Conservation (phyloP, 2,113 vertebrate genomes). For the Mungos mungo region DNA sequence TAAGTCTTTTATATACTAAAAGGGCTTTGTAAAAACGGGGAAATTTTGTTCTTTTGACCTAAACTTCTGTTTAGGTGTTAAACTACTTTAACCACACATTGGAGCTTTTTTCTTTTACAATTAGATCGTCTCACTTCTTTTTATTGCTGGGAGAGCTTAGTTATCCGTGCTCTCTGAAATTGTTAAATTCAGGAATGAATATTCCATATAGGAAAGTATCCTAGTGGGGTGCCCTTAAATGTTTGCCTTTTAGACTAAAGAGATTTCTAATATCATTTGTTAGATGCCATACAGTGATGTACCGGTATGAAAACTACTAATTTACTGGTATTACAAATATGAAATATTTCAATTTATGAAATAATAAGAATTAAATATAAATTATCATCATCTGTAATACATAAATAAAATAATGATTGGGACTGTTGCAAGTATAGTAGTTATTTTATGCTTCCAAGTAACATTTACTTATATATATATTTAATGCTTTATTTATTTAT, state of each 20-base stretch:
- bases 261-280: not conserved
- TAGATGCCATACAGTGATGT: not conserved
- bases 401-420: not conserved
- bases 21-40: not conserved
- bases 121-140: not conserved
- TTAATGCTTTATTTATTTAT: too few species aligned
- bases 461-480: not conserved
- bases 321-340: not conserved
- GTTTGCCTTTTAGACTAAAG: not conserved
- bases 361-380: conserved; percentile 34
- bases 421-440: not conserved
- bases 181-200: not conserved
- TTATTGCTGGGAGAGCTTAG: not conserved
- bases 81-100: not conserved
- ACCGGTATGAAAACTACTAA: not conserved
- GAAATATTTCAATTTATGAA: not conserved
- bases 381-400: not conserved
- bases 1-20: not conserved
- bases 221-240: not conserved
- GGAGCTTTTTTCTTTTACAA: not conserved
- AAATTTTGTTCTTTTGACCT: not conserved
- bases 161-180: not conserved
- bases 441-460: conserved; percentile 10
- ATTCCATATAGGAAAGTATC: not conserved
- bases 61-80: not conserved